Conservation (phyloP, 2,113 vertebrate genomes). For the Thamnaconus septentrionalis region DNA sequence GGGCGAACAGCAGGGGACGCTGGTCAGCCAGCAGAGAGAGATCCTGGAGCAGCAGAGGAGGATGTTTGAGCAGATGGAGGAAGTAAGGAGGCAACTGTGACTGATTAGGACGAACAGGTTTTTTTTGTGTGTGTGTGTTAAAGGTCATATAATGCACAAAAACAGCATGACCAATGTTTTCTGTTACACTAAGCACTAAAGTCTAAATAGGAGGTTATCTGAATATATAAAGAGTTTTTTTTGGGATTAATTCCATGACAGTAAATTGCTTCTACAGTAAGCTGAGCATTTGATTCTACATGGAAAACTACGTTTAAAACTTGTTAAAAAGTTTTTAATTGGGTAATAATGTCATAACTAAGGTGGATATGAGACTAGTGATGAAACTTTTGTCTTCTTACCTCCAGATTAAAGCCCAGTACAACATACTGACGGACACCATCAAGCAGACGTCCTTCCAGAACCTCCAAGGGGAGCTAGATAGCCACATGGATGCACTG, state of each 20-base stretch:
- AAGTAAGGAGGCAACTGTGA: constrained; percentile 56
- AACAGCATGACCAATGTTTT: background rate
- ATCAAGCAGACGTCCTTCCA: constrained; percentile 81
- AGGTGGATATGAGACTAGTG: too few relatives aligned
- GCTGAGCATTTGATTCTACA: too few relatives aligned
- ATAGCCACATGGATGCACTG: constrained; percentile 75
- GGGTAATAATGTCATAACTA: too few relatives aligned
- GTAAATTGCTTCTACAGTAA: too few relatives aligned
- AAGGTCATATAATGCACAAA: background rate
- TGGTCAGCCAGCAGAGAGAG: constrained; percentile 81
- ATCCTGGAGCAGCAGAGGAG: constrained; percentile 84
- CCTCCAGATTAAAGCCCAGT: constrained; percentile 79
- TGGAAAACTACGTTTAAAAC: too few relatives aligned
- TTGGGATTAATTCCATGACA: too few relatives aligned
- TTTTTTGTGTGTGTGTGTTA: too few relatives aligned
- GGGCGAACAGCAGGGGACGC: constrained; percentile 76
- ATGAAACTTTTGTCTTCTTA: background rate
- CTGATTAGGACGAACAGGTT: background rate
- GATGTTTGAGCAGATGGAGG: constrained; percentile 85
- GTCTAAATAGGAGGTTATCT: background rate
- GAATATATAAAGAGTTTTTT: too few relatives aligned
- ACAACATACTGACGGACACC: constrained; percentile 75
- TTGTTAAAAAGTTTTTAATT: too few relatives aligned
- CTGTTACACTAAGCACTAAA: background rate
- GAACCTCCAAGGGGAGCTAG: constrained; percentile 77